Conservation (phyloP, 2,888 invertebrate genomes). For the Diploptera punctata region DNA sequence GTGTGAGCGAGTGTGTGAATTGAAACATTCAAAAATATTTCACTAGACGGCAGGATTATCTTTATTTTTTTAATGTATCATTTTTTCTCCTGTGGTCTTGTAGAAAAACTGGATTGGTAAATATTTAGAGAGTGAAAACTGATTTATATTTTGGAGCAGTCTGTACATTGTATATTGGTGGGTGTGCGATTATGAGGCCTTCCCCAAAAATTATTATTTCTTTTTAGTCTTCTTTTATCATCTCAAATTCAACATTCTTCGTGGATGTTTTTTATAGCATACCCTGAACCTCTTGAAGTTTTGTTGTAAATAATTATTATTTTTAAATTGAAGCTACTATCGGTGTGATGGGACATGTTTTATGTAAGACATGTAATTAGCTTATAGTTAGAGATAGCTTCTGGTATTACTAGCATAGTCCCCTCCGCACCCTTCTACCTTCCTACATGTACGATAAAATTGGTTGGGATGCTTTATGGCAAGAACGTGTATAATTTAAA, state of each 20-base stretch:
- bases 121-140: no score
- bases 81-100: no score
- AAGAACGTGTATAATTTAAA: constrained; percentile 39
- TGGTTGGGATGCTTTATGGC: constrained; percentile 37
- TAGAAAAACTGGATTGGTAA: no score
- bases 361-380: constrained; percentile 33
- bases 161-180: constrained; percentile 10
- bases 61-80: no score
- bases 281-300: constrained; percentile 10
- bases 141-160: no score
- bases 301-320: constrained; percentile 40
- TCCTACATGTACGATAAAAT: constrained; percentile 28
- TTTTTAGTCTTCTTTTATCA: constrained; percentile 16
- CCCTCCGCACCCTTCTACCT: constrained; percentile 20
- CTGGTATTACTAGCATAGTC: constrained; percentile 34
- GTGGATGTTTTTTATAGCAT: not conserved
- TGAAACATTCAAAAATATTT: no score
- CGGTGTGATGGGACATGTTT: constrained; percentile 36
- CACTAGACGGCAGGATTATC: no score
- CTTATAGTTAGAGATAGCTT: constrained; percentile 36
- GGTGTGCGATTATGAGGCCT: constrained; percentile 9
- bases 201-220: not conserved
- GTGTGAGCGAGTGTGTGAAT: no score
- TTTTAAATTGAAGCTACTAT: constrained; percentile 38
- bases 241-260: constrained; percentile 26